A percentile compares a stretch with the other conserved stretches of the same genome.
These are phyloP conservation scores for Centrocercus urophasianus DNA, from an alignment of 2,113 vertebrate species.

Conservation along the genomic window DNA sequence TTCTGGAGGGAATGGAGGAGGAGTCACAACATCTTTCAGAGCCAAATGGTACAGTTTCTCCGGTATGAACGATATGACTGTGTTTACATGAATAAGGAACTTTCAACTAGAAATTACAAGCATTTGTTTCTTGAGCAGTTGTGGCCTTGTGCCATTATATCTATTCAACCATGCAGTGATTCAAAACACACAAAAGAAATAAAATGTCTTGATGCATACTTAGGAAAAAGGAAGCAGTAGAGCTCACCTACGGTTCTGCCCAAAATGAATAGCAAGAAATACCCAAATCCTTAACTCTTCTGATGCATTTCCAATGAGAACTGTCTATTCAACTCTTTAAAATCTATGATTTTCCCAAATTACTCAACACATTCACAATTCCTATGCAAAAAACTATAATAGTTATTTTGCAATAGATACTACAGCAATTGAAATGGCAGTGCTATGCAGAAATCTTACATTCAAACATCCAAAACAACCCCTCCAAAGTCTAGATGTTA, in stretches of 20 bases:
- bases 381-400: neutral
- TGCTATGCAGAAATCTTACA: neutral
- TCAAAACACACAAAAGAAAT: neutral
- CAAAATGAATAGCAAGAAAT: neutral
- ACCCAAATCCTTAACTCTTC: neutral
- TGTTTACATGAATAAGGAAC: neutral
- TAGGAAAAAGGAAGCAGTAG: neutral
- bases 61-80: neutral
- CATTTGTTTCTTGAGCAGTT: neutral
- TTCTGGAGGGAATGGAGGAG: neutral
- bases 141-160: neutral
- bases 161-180: neutral
- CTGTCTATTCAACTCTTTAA: neutral
- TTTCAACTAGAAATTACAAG: neutral
- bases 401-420: neutral
- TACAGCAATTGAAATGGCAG: neutral
- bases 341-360: neutral
- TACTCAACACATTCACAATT: neutral
- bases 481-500: neutral
- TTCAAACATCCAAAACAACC: neutral
- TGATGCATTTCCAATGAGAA: neutral
- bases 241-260: neutral
- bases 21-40: neutral
- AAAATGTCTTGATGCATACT: neutral
- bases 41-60: neutral